Evolutionary conservation across 2,113 vertebrate genomes (phyloP).

Genomic region (Engraulis encrasicolus): DNA sequence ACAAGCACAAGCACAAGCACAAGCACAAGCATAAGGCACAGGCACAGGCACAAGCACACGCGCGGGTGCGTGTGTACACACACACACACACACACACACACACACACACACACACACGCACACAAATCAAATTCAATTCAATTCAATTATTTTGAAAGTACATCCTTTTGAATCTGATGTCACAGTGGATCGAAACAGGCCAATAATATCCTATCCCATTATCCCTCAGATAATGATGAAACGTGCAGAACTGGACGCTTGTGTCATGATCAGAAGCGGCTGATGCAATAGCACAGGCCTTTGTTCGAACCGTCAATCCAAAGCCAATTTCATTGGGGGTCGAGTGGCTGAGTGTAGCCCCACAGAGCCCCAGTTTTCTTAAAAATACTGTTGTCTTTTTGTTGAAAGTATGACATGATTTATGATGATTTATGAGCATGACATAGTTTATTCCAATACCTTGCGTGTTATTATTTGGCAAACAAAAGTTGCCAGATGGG

Average conservation of each 20-base stretch:
- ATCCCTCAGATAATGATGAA: background rate
- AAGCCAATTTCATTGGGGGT: constrained; percentile 11
- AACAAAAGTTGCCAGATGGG: background rate
- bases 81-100: background rate
- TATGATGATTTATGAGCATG: too few relatives aligned
- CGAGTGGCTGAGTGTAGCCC: background rate
- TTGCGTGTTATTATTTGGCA: background rate
- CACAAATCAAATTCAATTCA: too few relatives aligned
- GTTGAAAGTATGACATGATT: too few relatives aligned
- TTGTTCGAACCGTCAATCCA: background rate
- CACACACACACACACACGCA: background rate
- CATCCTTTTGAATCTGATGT: background rate
- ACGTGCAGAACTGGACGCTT: background rate
- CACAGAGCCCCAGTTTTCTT: background rate
- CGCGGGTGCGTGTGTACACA: too few relatives aligned
- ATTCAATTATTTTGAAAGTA: background rate
- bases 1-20: too few relatives aligned
- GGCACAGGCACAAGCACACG: too few relatives aligned
- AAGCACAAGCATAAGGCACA: too few relatives aligned
- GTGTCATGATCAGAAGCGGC: background rate
- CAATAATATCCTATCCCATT: constrained; percentile 2
- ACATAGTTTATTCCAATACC: background rate
- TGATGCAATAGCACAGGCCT: background rate
- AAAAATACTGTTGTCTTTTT: background rate
- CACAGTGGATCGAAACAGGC: background rate